These are phyloP conservation scores for Rhodeus uyekii DNA, from an alignment of 2,797 vertebrate species.

Conservation along the genomic window DNA sequence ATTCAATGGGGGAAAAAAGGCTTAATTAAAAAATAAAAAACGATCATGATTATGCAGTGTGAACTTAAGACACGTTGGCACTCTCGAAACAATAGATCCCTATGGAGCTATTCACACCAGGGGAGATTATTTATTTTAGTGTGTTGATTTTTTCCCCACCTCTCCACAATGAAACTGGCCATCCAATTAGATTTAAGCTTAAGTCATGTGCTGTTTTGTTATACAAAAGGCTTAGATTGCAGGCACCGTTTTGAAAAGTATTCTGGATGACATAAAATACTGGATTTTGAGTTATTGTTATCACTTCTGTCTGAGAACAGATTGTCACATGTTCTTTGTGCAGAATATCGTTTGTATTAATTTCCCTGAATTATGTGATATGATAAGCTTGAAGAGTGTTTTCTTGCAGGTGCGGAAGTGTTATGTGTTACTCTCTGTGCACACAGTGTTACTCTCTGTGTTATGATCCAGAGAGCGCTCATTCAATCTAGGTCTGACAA, in stretches of 20 bases:
- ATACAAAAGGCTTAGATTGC: not conserved
- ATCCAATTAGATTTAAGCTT: not conserved
- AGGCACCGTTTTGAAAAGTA: not conserved
- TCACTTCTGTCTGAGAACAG: not conserved
- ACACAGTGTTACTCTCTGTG: too few relatives aligned
- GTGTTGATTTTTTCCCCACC: not conserved
- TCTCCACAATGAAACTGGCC: not conserved
- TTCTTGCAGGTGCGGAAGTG: too few relatives aligned
- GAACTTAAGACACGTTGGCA: not conserved
- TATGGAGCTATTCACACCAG: not conserved
- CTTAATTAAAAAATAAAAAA: too few relatives aligned
- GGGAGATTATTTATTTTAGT: not conserved
- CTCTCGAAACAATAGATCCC: not conserved
- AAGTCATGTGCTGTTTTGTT: not conserved
- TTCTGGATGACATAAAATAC: not conserved
- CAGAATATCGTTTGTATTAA: not conserved
- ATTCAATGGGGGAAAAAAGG: too few relatives aligned
- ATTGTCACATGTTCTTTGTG: not conserved
- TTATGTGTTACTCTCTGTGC: too few relatives aligned
- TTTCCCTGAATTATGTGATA: not conserved
- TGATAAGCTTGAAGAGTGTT: too few relatives aligned
- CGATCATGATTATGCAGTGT: rapidly evolving
- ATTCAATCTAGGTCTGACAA: too few relatives aligned
- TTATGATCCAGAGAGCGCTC: too few relatives aligned
- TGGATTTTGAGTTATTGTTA: not conserved